These are phyloP conservation scores for Hemicordylus capensis DNA, from an alignment of 2,113 vertebrate species.

Conservation along the genomic window DNA sequence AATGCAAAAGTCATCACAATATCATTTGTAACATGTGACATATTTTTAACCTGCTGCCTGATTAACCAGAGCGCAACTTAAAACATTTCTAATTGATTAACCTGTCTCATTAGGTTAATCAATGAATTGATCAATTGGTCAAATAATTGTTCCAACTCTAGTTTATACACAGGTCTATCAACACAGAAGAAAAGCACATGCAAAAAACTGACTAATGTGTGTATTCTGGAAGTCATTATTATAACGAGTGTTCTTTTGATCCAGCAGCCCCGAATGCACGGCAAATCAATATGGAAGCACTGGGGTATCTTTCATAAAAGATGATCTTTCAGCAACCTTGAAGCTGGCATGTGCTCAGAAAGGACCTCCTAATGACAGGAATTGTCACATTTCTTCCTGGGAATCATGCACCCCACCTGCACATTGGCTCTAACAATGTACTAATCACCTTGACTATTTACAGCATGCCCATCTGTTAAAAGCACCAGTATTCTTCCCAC, in stretches of 20 bases:
- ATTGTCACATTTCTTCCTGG: conserved; percentile 20
- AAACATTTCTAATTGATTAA: too few relatives aligned
- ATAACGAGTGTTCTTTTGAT: not conserved
- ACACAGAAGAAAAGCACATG: too few relatives aligned
- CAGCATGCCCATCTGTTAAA: conserved; percentile 53
- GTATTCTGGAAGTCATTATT: not conserved
- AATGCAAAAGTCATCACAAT: not conserved
- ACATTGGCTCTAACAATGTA: not conserved
- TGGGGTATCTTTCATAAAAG: not conserved
- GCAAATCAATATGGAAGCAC: not conserved
- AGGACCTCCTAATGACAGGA: conserved; percentile 38
- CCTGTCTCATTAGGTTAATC: too few relatives aligned
- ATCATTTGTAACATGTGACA: too few relatives aligned
- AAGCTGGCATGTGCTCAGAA: not conserved
- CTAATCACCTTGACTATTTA: conserved; percentile 40
- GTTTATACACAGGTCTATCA: too few relatives aligned
- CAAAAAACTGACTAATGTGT: too few relatives aligned
- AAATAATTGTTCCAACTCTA: too few relatives aligned
- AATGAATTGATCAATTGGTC: too few relatives aligned
- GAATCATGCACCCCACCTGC: conserved; percentile 25
- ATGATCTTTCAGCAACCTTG: not conserved
- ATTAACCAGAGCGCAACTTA: too few relatives aligned
- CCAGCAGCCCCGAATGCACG: not conserved
- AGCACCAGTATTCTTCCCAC: conserved; percentile 43
- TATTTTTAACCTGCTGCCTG: too few relatives aligned